Evolutionary conservation across 2,888 invertebrate species (phyloP), one percentile per base, ranked within the genome.

Genomic region (Nomada ruficornis): DNA sequence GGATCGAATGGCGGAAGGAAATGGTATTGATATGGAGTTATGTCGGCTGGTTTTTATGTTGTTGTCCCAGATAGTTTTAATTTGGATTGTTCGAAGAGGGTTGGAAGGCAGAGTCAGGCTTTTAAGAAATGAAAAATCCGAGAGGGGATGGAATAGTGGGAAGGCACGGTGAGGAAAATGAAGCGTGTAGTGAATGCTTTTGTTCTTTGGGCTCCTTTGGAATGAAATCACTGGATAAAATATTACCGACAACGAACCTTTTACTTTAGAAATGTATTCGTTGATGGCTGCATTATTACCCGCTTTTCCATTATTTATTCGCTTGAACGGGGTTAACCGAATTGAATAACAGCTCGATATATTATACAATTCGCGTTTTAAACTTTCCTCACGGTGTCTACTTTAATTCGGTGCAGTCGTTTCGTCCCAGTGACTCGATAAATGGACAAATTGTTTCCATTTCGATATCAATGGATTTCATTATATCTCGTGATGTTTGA

Each of bases 161-260:
- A 62, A 47, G 50, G 70, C 18, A 71, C 52, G 36, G 50, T 23
- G 70, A 62, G 50, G 70, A 71, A 71, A 71, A 71, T 71, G 70
- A 71, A 71, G 70, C 70, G 70, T 71, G 23, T 71, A 62, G 70
- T 18, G 60, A 62, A 62, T 52, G 60, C 70, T 71, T 71, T 71
- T 71, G 70, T 71, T 71, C 70, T 62, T 71, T 71, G 23, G 70
- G 29, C 50, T 59, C 36, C 60, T 52, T 71, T 71, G 60, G 44
- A 71, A 71, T 71, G 70, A 71, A 71, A 71, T 71, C 70, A 71
- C 70, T 71, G 70, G 60, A 50, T 71, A 62, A 71, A 71, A 71
- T 60, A 59, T 71, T 71, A 47, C 70, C 36, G 60, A 52, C 70
- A 36, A 52, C 47, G 50, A 36, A 71, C 50, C 36, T 50, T 60